A percentile compares a stretch with the other conserved stretches of the same genome.
Evolutionary conservation across 2,888 invertebrate species (phyloP).

Genomic region (Patella pellucida): DNA sequence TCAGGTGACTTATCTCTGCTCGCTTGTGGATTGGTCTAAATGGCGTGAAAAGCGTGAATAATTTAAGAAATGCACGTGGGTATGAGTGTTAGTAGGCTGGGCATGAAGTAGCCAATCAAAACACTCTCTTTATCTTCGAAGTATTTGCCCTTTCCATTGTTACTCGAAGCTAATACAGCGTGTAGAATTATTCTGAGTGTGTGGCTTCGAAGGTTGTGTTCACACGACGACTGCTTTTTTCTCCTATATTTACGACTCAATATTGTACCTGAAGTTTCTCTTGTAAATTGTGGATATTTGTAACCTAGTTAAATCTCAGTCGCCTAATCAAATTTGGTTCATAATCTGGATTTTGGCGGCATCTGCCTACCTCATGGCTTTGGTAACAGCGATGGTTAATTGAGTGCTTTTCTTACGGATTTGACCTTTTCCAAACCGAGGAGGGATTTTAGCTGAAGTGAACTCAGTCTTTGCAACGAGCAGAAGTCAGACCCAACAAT

Average conservation of each 20-base stretch:
- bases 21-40: constrained; percentile 29
- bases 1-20: constrained; percentile 22
- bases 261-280: no score
- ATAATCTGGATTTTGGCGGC: background rate
- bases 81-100: constrained; percentile 42
- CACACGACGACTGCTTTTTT: constrained; percentile 31
- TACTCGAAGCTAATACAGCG: constrained; percentile 58
- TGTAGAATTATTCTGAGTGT: constrained; percentile 61
- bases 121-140: constrained; percentile 21
- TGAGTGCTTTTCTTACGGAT: constrained; percentile 12
- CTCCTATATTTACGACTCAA: no score
- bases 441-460: constrained; percentile 9
- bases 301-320: no score
- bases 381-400: constrained; percentile 13
- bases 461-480: background rate
- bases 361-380: constrained; percentile 5
- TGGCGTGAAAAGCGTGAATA: constrained; percentile 43
- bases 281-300: no score
- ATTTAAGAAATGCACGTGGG: constrained; percentile 64
- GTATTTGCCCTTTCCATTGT: constrained; percentile 45
- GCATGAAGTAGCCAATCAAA: constrained; percentile 10
- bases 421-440: constrained; percentile 5
- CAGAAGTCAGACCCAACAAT: background rate
- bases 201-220: constrained; percentile 44
- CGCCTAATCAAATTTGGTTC: no score